Evolutionary conservation across 2,888 invertebrate species (phyloP), one percentile per base, ranked within the genome.

Genomic region (Baccha elongata): DNA sequence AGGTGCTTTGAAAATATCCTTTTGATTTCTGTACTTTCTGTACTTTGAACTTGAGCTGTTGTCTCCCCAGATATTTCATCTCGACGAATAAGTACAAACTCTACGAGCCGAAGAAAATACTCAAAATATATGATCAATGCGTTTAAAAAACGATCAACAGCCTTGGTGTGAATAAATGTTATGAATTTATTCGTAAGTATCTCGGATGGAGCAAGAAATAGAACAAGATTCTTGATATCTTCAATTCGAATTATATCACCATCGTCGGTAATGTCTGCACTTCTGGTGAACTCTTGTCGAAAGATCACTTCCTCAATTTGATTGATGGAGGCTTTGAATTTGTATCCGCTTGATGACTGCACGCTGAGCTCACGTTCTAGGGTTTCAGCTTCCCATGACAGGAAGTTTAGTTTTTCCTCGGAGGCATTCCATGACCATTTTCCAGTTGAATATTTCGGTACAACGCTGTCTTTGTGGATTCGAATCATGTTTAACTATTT

Each of bases 81-180:
- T 1, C 89, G 86, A 0, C 89, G 87, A 32, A 91, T 88, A 1
- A 91, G 80, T 11, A 89, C 80, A 72, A 88, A 90, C 65, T 91
- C 91, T 0, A 89, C 88, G 58, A 89, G 69, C 19, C 88, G 88
- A n/a, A 91, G 67, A 71, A 88, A 91, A 72, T 90, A 86, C 75
- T 91, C 90, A 26, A 91, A 90, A 84, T 91, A 91, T 11, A 90
- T 89, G 32, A 90, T 86, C 13, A 90, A 75, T 0, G 89, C 87
- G 58, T 89, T 88, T 0, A 91, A 60, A 42, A 91, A 87, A 10
- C 85, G 79, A 64, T 89, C 87, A 0, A 89, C 87, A 0, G 86
- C 85, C n/a, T 87, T 85, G 0, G 87, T 88, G 62, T 90, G 88
- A 19, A 91, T 53, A 17, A 91, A 90, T 2, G 87, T 84, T 17